These are phyloP conservation scores for Acrobasis consociella DNA, from an alignment of 2,888 invertebrate genomes.

Conservation along the genomic window DNA sequence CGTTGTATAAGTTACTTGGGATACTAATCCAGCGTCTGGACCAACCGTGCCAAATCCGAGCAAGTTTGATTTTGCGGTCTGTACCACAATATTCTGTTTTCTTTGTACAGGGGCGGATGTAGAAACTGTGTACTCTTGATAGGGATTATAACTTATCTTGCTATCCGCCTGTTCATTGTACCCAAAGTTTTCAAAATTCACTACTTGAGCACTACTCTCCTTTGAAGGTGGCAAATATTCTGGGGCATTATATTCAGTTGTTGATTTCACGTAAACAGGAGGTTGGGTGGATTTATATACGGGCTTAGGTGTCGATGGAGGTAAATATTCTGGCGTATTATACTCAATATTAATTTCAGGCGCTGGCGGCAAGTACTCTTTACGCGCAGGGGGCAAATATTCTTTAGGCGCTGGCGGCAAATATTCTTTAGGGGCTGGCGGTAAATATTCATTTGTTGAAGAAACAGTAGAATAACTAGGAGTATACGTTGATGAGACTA, in stretches of 20 bases:
- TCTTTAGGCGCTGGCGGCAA: constrained; percentile 53
- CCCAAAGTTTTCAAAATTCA: constrained; percentile 52
- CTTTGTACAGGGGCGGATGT: constrained; percentile 49
- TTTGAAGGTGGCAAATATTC: constrained; percentile 67
- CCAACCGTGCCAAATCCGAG: constrained; percentile 64
- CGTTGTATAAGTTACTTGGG: constrained; percentile 63
- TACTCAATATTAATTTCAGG: constrained; percentile 9
- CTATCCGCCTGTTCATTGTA: constrained; percentile 38
- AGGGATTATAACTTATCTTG: constrained; percentile 51
- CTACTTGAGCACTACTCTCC: constrained; percentile 37
- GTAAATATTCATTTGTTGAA: constrained; percentile 45
- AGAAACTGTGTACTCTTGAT: constrained; percentile 50
- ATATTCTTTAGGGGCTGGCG: constrained; percentile 44
- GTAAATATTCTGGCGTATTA: constrained; percentile 44
- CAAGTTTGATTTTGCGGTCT: constrained; percentile 65
- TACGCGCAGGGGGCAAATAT: constrained; percentile 34
- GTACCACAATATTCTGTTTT: constrained; percentile 66
- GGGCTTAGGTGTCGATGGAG: constrained; percentile 52
- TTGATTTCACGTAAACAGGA: constrained; percentile 53
- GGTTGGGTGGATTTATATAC: constrained; percentile 47
- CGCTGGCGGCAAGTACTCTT: constrained; percentile 24
- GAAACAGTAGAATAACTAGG: constrained; percentile 56
- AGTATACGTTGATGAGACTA: constrained; percentile 56
- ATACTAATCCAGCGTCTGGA: constrained; percentile 62
- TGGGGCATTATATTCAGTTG: constrained; percentile 55